phyloP scores from a whole-genome alignment of 2,113 vertebrate species.

The Phalacrocorax pelagicus region DNA sequence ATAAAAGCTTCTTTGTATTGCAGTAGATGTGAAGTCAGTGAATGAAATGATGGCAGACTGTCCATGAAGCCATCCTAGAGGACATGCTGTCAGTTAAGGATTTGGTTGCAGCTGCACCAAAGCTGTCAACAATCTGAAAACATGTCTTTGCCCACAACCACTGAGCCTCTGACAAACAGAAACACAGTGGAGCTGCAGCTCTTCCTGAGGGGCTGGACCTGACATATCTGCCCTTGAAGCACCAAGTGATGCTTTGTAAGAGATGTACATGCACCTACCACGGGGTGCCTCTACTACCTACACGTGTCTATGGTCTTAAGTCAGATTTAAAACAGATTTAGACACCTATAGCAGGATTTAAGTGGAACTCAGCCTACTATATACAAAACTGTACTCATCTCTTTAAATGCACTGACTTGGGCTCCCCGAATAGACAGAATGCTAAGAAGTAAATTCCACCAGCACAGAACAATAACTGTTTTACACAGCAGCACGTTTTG shows the following conservation, averaged over 20 bases:
- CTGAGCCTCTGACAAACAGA: rapidly evolving
- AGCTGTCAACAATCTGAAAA: not conserved
- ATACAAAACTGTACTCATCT: not conserved
- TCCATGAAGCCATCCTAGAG: rapidly evolving
- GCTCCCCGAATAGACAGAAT: not conserved
- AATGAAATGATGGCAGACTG: not conserved
- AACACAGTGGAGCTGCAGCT: not conserved
- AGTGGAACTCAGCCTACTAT: not conserved
- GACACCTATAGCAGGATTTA: not conserved
- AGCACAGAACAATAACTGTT: conserved; percentile 24
- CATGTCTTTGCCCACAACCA: not conserved
- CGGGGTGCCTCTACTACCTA: not conserved
- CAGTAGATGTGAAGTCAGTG: not conserved
- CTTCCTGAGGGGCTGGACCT: not conserved
- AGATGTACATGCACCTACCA: rapidly evolving
- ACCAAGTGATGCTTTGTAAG: not conserved
- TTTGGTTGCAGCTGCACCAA: not conserved
- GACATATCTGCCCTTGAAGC: not conserved
- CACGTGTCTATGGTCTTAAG: not conserved
- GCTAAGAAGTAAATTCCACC: not conserved
- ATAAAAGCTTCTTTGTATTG: not conserved
- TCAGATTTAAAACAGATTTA: not conserved
- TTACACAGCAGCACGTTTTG: conserved; percentile 5
- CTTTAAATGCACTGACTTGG: not conserved
- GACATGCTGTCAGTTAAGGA: not conserved